Conservation (phyloP, 2,797 vertebrate genomes). For the Liasis olivaceus region DNA sequence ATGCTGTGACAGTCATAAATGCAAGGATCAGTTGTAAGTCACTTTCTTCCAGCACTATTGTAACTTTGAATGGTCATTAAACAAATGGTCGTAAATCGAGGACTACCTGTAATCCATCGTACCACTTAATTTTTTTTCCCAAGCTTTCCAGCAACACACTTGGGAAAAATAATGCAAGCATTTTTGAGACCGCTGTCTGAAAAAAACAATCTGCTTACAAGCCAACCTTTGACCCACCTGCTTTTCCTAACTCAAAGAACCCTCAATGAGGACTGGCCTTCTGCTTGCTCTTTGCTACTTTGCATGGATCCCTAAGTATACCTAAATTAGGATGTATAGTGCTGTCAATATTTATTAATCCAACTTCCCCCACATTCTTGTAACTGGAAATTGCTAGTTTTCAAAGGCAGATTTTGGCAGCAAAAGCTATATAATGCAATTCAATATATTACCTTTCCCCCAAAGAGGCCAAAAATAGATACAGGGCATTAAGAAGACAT, state of each 20-base stretch:
- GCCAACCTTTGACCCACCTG: not conserved
- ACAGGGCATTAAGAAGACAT: constrained; percentile 22
- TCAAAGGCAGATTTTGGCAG: constrained; percentile 16
- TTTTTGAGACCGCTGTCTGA: not conserved
- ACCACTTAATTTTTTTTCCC: not conserved
- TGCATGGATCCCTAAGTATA: not conserved
- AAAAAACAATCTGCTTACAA: not conserved
- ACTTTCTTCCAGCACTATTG: no score
- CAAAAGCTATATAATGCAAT: constrained; percentile 32
- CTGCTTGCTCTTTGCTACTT: not conserved
- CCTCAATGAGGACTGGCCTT: not conserved
- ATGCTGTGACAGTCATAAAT: no score
- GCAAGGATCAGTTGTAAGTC: no score
- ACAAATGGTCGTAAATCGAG: no score
- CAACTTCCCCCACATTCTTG: not conserved
- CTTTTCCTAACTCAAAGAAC: not conserved
- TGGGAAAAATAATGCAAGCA: not conserved
- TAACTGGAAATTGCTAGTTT: not conserved
- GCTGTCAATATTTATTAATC: not conserved
- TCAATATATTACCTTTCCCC: constrained; percentile 25
- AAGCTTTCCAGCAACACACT: not conserved
- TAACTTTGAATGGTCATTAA: no score
- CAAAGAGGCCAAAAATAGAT: constrained; percentile 44
- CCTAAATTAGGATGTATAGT: not conserved
- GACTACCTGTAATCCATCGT: not conserved